These are phyloP conservation scores for Lomographa bimaculata DNA, from an alignment of 2,888 invertebrate genomes.

Conservation along the genomic window DNA sequence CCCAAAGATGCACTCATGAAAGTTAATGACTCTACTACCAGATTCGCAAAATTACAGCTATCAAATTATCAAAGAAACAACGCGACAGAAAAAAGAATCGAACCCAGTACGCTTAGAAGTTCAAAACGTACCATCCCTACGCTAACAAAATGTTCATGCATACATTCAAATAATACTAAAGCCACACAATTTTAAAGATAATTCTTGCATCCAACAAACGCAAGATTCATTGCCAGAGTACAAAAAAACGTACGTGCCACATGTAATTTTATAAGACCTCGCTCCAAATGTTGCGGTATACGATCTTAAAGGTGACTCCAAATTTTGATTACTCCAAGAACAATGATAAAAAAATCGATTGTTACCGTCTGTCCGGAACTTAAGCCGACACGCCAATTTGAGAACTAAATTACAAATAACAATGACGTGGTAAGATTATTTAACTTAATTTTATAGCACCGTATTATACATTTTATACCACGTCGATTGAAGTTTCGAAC, in stretches of 20 bases:
- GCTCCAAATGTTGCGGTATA: slow-evolving; percentile 27
- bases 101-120: too few species aligned
- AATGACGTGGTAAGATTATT: background rate
- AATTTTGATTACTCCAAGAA: slow-evolving; percentile 49
- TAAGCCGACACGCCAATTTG: slow-evolving; percentile 6
- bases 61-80: too few species aligned
- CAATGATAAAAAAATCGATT: slow-evolving; percentile 39
- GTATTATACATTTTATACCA: background rate
- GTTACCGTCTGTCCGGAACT: slow-evolving; percentile 17
- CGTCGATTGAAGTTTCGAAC: slow-evolving; percentile 12
- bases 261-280: slow-evolving; percentile 32
- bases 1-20: too few species aligned
- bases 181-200: slow-evolving; percentile 11
- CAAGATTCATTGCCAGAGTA: slow-evolving; percentile 15
- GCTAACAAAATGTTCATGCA: too few species aligned
- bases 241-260: slow-evolving; percentile 31
- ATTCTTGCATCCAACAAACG: slow-evolving; percentile 17
- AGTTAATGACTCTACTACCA: too few species aligned
- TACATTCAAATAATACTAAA: too few species aligned
- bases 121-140: too few species aligned
- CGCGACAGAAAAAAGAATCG: too few species aligned
- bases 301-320: slow-evolving; percentile 54
- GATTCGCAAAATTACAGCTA: too few species aligned
- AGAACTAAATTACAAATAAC: slow-evolving; percentile 3
- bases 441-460: slow-evolving; percentile 5